A percentile compares a stretch with the other conserved stretches of the same genome.
Evolutionary conservation across 2,888 invertebrate species (phyloP).

Genomic region (Leucoptera coffeella): DNA sequence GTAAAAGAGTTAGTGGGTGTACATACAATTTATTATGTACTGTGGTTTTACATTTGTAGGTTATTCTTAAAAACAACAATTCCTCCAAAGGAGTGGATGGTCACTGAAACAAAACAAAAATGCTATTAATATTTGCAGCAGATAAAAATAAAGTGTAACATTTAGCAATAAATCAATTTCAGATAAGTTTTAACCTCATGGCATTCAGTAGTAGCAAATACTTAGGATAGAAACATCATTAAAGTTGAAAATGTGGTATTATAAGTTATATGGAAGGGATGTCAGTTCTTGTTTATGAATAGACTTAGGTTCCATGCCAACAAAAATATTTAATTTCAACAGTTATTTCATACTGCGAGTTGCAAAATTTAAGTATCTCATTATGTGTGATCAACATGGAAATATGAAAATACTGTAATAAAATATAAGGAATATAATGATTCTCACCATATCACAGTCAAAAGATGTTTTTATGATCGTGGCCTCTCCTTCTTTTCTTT

Average conservation of each 20-base stretch:
- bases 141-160: constrained; percentile 1
- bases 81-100: constrained; percentile 24
- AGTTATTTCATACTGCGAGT: not conserved
- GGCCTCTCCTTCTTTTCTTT: constrained; percentile 99
- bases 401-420: not conserved
- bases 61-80: constrained; percentile 40
- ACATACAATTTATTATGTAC: constrained; percentile 32
- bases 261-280: too few species aligned
- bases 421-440: not conserved
- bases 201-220: constrained; percentile 52
- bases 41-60: constrained; percentile 28
- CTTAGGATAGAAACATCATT: constrained; percentile 26
- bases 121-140: constrained; percentile 3
- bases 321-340: not conserved
- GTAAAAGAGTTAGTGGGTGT: constrained; percentile 16
- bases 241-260: too few species aligned
- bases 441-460: constrained; percentile 38
- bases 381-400: not conserved
- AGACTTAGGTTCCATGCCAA: not conserved
- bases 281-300: too few species aligned
- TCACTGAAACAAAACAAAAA: constrained; percentile 32
- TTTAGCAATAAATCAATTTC: constrained; percentile 11
- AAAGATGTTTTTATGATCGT: constrained; percentile 77
- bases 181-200: constrained; percentile 28
- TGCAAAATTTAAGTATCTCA: not conserved